A percentile compares a stretch with the other conserved stretches of the same genome.
phyloP scores from a whole-genome alignment of 2,888 invertebrate species.

The Podotricha telesiphe region DNA sequence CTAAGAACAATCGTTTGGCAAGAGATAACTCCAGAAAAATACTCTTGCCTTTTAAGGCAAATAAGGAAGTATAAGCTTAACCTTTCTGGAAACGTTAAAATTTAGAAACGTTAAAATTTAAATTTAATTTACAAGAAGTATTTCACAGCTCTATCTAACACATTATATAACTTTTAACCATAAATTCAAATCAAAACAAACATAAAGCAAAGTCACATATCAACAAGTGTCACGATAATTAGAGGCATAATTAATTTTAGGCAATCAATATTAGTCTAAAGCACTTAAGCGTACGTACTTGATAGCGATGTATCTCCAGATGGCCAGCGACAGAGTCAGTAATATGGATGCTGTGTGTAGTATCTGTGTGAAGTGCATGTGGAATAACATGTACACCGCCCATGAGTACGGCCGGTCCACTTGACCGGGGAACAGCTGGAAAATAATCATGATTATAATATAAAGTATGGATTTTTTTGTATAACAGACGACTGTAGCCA shows the following conservation, averaged over 20 bases:
- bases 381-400: slow-evolving; percentile 90
- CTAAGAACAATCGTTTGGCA: no score
- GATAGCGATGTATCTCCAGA: slow-evolving; percentile 94
- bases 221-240: slow-evolving; percentile 13
- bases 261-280: slow-evolving; percentile 20
- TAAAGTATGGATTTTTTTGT: neutral
- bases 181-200: neutral
- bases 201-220: neutral
- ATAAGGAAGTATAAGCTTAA: no score
- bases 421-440: slow-evolving; percentile 83
- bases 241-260: slow-evolving; percentile 14
- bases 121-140: no score
- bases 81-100: no score
- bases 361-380: slow-evolving; percentile 91
- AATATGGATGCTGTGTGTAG: slow-evolving; percentile 94
- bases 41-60: no score
- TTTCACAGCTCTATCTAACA: no score
- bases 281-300: slow-evolving; percentile 80
- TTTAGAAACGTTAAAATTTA: no score
- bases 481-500: neutral
- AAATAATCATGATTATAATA: slow-evolving; percentile 17
- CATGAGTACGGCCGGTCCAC: slow-evolving; percentile 87
- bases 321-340: slow-evolving; percentile 90
- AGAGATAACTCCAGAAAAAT: no score
- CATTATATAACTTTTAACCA: neutral